Evolutionary conservation across 2,888 invertebrate species (phyloP).

Genomic region (Vesta saturnalis): DNA sequence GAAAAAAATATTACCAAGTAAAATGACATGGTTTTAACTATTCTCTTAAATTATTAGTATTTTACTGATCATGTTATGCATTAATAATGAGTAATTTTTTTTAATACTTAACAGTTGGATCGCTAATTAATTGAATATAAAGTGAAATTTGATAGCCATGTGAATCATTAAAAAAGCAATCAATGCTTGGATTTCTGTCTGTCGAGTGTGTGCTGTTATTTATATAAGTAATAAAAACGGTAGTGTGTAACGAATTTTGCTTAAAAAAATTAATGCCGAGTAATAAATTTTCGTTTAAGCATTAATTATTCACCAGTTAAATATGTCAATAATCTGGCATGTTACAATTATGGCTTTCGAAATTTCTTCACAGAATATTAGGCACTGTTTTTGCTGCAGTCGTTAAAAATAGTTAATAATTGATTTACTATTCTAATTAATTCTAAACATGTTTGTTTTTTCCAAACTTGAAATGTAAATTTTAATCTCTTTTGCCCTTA

Average conservation of each 20-base stretch:
- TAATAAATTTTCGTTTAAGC: neutral
- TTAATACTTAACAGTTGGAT: slow-evolving; percentile 16
- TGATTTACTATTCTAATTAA: too few relatives aligned
- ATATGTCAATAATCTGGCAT: too few relatives aligned
- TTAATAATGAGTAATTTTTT: slow-evolving; percentile 16
- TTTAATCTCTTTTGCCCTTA: too few relatives aligned
- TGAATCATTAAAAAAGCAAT: neutral
- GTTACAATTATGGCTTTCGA: too few relatives aligned
- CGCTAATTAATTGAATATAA: slow-evolving; percentile 23
- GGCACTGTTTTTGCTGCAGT: too few relatives aligned
- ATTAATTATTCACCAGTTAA: neutral
- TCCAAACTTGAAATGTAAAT: too few relatives aligned
- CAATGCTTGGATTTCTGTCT: neutral
- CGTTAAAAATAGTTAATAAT: too few relatives aligned
- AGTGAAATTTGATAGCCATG: neutral
- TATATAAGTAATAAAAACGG: neutral
- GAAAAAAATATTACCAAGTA: slow-evolving; percentile 31
- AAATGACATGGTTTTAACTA: slow-evolving; percentile 26
- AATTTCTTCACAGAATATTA: too few relatives aligned
- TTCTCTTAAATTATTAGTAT: slow-evolving; percentile 24
- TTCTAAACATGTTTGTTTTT: too few relatives aligned
- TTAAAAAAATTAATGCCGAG: too few relatives aligned
- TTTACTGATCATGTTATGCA: slow-evolving; percentile 24
- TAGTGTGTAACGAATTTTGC: neutral
- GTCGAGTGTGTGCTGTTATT: neutral